Evolutionary conservation across 1,140 invertebrate genomes (phyloP), one percentile per base, ranked within the genome.

Genomic region (Orussus abietinus): DNA sequence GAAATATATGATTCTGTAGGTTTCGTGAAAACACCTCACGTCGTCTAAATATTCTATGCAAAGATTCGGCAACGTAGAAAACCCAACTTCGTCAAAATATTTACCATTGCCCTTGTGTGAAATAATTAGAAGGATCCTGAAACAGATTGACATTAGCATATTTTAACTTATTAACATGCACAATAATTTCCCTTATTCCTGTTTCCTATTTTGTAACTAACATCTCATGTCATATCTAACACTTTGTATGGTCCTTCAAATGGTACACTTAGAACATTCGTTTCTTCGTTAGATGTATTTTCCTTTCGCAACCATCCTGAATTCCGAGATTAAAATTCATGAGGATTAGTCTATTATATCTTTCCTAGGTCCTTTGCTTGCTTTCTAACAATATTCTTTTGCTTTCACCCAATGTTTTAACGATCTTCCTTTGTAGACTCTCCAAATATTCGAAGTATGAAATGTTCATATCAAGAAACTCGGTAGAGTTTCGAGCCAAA

Each of bases 101-200:
- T 11, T 30, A 3, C 37, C 26, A 39, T 30, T 7, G 15, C 26
- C 18, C 11, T 2, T 18, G 11, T 14, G n/a, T n/a, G n/a, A n/a
- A n/a, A n/a, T n/a, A n/a, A n/a, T n/a, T 11, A 39, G 5, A 11
- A 39, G 25, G 1, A 33, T 41, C 11, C 39, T 41, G 39, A 21
- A 41, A 41, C 30, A 41, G 22, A 33, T 41, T 32, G n/a, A 41
- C n/a, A 15, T 31, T 41, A 33, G 39, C 39, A 25, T 41, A 41
- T 25, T 41, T 33, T 15, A 41, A 15, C n/a, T 21, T 41, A 33
- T 41, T 41, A 7, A 31, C 30, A 22, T 41, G 39, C 10, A 41
- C 28, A 6, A 41, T 22, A 5, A 38, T 12, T 12, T 17, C 12
- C n/a, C 28, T 38, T 38, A 11, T 38, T 38, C 6, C 28, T 45